Conservation (phyloP, 2,113 vertebrate species). For the Butorides virescens region DNA sequence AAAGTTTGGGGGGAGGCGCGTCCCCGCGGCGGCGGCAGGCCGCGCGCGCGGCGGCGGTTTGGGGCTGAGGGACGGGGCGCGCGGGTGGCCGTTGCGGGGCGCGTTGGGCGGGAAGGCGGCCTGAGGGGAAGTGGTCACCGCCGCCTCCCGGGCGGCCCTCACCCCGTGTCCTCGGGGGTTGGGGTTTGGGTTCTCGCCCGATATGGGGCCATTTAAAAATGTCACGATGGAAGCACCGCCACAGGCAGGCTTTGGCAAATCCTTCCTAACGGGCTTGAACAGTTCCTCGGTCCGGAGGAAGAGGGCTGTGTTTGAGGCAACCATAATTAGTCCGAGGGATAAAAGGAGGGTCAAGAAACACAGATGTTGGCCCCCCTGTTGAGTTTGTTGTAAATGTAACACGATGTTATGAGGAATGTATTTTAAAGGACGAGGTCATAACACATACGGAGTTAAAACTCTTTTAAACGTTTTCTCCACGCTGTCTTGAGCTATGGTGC, state of each 20-base stretch:
- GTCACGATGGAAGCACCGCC: not conserved
- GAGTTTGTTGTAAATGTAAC: not conserved
- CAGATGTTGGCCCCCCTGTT: not conserved
- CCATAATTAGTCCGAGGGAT: not conserved
- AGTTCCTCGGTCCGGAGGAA: not conserved
- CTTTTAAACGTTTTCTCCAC: not conserved
- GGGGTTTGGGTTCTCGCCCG: not conserved
- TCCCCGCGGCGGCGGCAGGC: not conserved
- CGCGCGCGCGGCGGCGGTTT: not conserved
- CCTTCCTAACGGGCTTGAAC: not conserved
- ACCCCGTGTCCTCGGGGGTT: not conserved
- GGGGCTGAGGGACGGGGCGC: not conserved
- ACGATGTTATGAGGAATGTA: not conserved
- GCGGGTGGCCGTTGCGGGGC: not conserved
- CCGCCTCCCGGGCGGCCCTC: not conserved
- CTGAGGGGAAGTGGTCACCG: not conserved
- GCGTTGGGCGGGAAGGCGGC: constrained; percentile 30
- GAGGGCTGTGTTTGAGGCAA: not conserved
- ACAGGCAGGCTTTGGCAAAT: not conserved
- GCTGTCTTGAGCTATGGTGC: not conserved
- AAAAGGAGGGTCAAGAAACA: not conserved
- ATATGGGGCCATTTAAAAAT: fast-evolving
- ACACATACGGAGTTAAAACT: not conserved
- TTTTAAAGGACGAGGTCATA: not conserved
- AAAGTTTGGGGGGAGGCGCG: constrained; percentile 55